Evolutionary conservation across 2,888 invertebrate genomes (phyloP), one percentile per base, ranked within the genome.

Genomic region (Yponomeuta cagnagella): DNA sequence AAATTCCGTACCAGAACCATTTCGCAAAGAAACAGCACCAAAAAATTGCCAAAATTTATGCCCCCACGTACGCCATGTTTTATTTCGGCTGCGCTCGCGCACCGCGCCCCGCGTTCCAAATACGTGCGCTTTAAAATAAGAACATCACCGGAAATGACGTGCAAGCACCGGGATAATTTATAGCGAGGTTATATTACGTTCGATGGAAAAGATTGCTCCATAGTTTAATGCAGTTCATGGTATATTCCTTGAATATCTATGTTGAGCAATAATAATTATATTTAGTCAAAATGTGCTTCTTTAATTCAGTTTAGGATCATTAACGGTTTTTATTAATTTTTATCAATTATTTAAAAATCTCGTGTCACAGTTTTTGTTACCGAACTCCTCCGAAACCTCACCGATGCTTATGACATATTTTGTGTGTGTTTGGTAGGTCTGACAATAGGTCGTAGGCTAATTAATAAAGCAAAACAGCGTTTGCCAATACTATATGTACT

Each of bases 131-230:
- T 82, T 79, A 78, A 82, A 78, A 81, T 79, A 80, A 81, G 82
- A 82, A 81, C 82, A 82, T 82, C 78, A 77, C 78, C 79, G 77
- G 77, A 82, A 82, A 83, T 85, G 83, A 86, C 79, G 82, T 84
- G 85, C 84, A 80, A 76, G 77, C 79, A 78, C 75, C 74, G 75
- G 74, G 75, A 78, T 77, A 80, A 86, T 86, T 85, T 85, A 87
- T 87, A 79, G 79, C 78, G 75, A 74, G 75, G 73, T 73, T 71
- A 71, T 70, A 65, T 6, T 12, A 2, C 31, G 33, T 65, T 33
- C 33, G 10, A 12, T 65, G 65, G 65, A 33, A 31, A 65, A 65
- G 65, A 33, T 30, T 31, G 65, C 65, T 12, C 15, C 12, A 58
- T 1, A 58, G 15, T 43, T 43, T 58, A 52, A 52, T 52, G 10